A percentile compares a stretch with the other conserved stretches of the same genome.
Conservation (phyloP, 2,888 invertebrate species). For the Lomographa bimaculata region DNA sequence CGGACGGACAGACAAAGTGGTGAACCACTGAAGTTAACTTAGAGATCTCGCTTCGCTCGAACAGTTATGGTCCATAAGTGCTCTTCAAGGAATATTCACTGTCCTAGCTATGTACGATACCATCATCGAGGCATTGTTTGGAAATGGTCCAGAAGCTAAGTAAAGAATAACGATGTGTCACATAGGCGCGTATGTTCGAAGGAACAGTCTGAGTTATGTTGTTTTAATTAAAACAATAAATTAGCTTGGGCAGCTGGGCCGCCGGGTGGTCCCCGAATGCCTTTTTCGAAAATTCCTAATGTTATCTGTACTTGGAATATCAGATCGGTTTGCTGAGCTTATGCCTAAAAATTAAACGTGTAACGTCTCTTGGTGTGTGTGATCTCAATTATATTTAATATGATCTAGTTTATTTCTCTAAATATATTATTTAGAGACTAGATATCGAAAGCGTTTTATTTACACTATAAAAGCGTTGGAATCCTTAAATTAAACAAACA, state of each 20-base stretch:
- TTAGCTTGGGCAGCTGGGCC: slow-evolving; percentile 51
- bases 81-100: too few relatives aligned
- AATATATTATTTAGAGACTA: too few relatives aligned
- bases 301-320: slow-evolving; percentile 50
- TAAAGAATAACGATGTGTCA: slow-evolving; percentile 67
- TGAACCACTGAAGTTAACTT: too few relatives aligned
- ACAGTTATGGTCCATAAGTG: too few relatives aligned
- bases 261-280: slow-evolving; percentile 69
- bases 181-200: slow-evolving; percentile 56
- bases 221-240: slow-evolving; percentile 81
- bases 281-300: slow-evolving; percentile 58
- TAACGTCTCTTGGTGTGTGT: neutral
- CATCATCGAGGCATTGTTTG: neutral
- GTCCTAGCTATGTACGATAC: too few relatives aligned
- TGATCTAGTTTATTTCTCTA: too few relatives aligned
- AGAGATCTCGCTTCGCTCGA: too few relatives aligned
- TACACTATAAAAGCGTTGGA: too few relatives aligned
- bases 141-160: slow-evolving; percentile 56
- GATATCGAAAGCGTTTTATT: too few relatives aligned
- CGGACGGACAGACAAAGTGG: too few relatives aligned
- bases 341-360: slow-evolving; percentile 11
- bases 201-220: slow-evolving; percentile 56
- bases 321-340: slow-evolving; percentile 21
- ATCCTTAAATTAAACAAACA: too few relatives aligned
- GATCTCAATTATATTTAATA: neutral